These are phyloP conservation scores for Amaurobius ferox DNA, from an alignment of 2,888 invertebrate species.

Conservation along the genomic window DNA sequence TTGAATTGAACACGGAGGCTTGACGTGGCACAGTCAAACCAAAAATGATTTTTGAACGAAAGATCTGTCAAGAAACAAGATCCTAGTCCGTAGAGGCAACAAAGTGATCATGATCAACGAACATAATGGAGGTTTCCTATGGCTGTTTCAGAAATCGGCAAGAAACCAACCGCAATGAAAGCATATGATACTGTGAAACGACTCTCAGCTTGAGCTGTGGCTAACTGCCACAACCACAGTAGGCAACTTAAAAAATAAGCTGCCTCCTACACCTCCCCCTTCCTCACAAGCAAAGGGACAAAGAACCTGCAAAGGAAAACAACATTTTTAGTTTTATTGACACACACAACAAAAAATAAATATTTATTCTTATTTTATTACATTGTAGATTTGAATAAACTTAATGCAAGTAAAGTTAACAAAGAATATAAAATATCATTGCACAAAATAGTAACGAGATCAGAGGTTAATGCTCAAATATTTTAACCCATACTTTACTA, in stretches of 20 bases:
- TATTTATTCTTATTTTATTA: no score
- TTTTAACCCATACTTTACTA: no score
- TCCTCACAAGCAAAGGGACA: slow-evolving; percentile 13
- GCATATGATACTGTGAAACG: slow-evolving; percentile 61
- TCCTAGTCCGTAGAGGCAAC: slow-evolving; percentile 42
- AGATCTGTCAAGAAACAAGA: slow-evolving; percentile 32
- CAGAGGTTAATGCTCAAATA: no score
- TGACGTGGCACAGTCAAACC: slow-evolving; percentile 33
- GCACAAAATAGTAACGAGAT: no score
- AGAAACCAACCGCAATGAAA: slow-evolving; percentile 71
- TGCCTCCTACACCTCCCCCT: slow-evolving; percentile 67
- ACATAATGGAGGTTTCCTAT: slow-evolving; percentile 51
- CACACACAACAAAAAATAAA: no score
- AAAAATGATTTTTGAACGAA: slow-evolving; percentile 15
- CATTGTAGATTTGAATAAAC: no score
- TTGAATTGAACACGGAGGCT: slow-evolving; percentile 36
- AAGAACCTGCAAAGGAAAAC: slow-evolving; percentile 40
- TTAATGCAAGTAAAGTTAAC: no score
- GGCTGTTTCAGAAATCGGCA: slow-evolving; percentile 72
- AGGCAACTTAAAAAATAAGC: slow-evolving; percentile 39
- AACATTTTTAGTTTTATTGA: background rate
- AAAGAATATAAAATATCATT: no score
- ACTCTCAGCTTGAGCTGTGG: slow-evolving; percentile 46
- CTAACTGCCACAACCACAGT: slow-evolving; percentile 45
- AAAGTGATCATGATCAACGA: slow-evolving; percentile 67